Base-by-base conservation (phyloP, 2,113 vertebrate genomes). In the Aphelocoma coerulescens region DNA sequence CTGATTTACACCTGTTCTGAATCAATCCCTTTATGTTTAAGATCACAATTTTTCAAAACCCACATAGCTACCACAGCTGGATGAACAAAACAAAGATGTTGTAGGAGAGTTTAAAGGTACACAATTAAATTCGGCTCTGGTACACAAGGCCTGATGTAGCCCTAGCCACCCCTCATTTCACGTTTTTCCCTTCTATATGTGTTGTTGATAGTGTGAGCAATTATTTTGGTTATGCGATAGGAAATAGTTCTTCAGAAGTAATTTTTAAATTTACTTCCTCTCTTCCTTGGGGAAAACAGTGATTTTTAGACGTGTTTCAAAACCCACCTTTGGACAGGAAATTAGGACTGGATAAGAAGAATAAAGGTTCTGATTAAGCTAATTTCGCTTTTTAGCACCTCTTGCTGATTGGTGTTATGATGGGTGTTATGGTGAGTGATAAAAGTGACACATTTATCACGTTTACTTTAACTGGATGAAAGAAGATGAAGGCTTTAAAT, bases 21-120 rank as follows among this genome's bases (percentile, higher is more conserved):
- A 62, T 66, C 37, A 62, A 20, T 46, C 7, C 9, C n/a, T 39
- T 85, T 67, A 39, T 73, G 15, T 72, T 39, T 18, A 82, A 55
- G 30, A 85, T 15, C 24, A 63, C 5, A 18, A 0, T 67, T 85
- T 71, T 83, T 72, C 46, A 52, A 82, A 90, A 52, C 5, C 6
- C 1, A 2, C 0, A 0, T 41, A 51, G 16, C 11, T 88, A n/a
- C 7, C 10, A 73, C 1, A 1, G n/a, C 14, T 69, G 35, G 52
- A 54, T 54, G 32, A 84, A 73, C 13, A 68, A 66, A 85, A 68
- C 13, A 83, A 76, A 4, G 18, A 17, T 74, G 43, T 28, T 41
- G 22, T n/a, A 88, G 37, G 3, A 28, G 14, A 85, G 7, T 51
- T 82, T 75, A 46, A 85, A 66, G 9, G 10, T 35, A 33, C 5